Evolutionary conservation across 2,797 vertebrate species (phyloP), one percentile per base, ranked within the genome.

Genomic region (Morelia viridis): DNA sequence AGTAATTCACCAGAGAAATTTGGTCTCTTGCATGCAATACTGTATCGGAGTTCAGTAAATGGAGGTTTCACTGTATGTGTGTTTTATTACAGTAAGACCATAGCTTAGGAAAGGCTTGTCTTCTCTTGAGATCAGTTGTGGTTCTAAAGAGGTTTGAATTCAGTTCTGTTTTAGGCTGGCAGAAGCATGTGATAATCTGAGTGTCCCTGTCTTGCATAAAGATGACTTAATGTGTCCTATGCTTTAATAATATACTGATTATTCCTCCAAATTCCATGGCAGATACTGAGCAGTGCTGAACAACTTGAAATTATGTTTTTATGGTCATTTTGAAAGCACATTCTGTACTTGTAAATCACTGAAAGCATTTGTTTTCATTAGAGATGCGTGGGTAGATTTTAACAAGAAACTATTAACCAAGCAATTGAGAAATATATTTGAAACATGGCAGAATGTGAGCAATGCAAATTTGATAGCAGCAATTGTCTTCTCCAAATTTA

Each of bases 351-450:
- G 24, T 92, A 88, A 93, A 85, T 76, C 41, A 62, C 19, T 65
- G 56, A 12, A 89, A 91, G 65, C 5, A 90, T 94, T 93, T 94
- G 90, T 93, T 92, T 94, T 88, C n/a, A 12, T 57, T 90, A 89
- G 76, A 87, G 62, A 11, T 35, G 19, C 5, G 2, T 1, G 0
- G 92, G 62, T 85, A n/a, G 7, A 12, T 65, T 86, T 84, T 92
- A 91, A 71, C 35, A 84, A 60, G 62, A 41, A 53, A 56, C 19
- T 9, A 41, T 92, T 68, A 90, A 87, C 87, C 87, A 93, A 64
- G 61, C 31, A 3, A 1, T 87, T 88, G 71, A 61, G 68, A 28
- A 71, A 86, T 87, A 62, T n/a, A 41, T 93, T 90, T 92, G 87
- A 88, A 87, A 56, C 31, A 62, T 62, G 84, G 58, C 61, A 71